Evolutionary conservation across 1,140 invertebrate genomes (phyloP).

Genomic region (Drosophila grimshawi): DNA sequence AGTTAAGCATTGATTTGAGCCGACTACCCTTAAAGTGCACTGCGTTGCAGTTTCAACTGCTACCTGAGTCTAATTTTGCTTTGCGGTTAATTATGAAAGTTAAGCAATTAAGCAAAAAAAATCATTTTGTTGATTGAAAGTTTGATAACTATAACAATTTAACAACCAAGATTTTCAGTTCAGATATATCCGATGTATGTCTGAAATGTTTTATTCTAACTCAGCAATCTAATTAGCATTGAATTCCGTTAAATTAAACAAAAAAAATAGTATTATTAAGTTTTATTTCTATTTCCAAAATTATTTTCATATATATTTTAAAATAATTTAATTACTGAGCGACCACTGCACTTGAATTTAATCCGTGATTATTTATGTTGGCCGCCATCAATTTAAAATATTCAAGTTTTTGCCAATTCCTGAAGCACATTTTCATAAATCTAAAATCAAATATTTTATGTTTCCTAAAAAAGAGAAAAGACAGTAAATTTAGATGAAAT

Average conservation of each 20-base stretch:
- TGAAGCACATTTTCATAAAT: constrained; percentile 38
- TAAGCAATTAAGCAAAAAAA: constrained; percentile 8
- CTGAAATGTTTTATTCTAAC: too few species aligned
- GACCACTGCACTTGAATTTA: not conserved
- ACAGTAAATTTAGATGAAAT: constrained; percentile 27
- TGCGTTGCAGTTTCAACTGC: not conserved
- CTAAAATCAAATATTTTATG: not conserved
- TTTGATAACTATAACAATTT: too few species aligned
- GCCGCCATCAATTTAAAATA: not conserved
- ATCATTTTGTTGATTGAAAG: too few species aligned
- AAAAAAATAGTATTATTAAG: too few species aligned
- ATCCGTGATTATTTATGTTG: not conserved
- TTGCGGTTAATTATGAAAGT: constrained; percentile 22
- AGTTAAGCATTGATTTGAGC: constrained; percentile 22
- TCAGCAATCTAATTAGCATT: too few species aligned
- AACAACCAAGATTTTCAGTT: too few species aligned
- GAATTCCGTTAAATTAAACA: too few species aligned
- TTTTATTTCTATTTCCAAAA: too few species aligned
- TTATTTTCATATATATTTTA: too few species aligned
- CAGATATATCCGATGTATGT: too few species aligned
- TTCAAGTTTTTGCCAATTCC: not conserved
- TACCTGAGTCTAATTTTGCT: constrained; percentile 6
- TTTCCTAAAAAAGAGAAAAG: constrained; percentile 2
- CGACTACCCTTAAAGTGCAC: not conserved
- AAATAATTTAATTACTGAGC: not conserved